These are phyloP conservation scores for Heterohyrax brucei DNA, from an alignment of 2,797 vertebrate species.

Conservation along the genomic window DNA sequence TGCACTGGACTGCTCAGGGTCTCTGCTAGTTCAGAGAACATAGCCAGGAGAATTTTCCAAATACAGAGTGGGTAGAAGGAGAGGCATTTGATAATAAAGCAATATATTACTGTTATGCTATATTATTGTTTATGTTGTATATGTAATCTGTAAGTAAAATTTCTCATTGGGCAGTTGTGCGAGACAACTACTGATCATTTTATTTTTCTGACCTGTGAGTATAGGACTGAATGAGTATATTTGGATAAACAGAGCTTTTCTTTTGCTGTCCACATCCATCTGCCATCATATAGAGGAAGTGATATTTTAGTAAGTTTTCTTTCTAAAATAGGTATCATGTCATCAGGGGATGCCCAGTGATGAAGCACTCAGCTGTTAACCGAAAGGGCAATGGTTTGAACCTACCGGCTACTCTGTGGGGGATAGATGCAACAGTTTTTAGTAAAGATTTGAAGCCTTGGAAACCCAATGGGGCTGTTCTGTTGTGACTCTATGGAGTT, in stretches of 20 bases:
- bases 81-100: not conserved
- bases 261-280: not conserved
- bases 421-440: no score
- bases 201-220: not conserved
- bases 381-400: no score
- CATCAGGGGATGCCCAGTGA: not conserved
- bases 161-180: not conserved
- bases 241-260: not conserved
- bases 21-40: not conserved
- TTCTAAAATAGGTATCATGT: not conserved
- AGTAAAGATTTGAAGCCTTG: not conserved
- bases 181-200: conserved; percentile 14
- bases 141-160: not conserved
- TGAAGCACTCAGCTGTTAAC: no score
- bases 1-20: not conserved
- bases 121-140: not conserved
- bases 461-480: not conserved
- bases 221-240: not conserved
- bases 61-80: not conserved
- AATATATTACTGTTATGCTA: not conserved
- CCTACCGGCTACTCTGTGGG: no score
- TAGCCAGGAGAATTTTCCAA: not conserved
- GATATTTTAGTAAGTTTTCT: not conserved
- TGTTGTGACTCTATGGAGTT: not conserved
- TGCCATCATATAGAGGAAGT: not conserved